A percentile compares a stretch with the other conserved stretches of the same genome.
phyloP scores from a whole-genome alignment of 2,888 invertebrate species.

The Lordiphosa andalusiaca region DNA sequence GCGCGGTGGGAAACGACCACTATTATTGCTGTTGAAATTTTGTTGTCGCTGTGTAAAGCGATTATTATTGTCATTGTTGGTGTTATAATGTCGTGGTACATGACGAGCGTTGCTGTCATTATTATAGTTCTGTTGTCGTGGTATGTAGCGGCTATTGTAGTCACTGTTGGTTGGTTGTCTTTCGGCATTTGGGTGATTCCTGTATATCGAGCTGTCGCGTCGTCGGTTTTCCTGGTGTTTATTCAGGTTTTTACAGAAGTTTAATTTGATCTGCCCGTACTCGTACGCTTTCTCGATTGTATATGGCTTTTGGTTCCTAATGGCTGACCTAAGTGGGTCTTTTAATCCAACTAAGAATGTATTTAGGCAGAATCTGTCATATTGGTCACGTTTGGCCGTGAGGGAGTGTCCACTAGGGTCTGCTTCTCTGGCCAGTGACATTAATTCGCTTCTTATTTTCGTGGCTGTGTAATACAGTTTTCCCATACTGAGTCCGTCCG shows the following conservation, averaged over 20 bases:
- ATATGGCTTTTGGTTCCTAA: conserved; percentile 14
- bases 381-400: conserved; percentile 6
- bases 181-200: conserved; percentile 6
- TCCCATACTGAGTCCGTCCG: conserved; percentile 9
- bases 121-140: conserved; percentile 15
- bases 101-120: conserved; percentile 21
- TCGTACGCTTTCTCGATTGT: conserved; percentile 13
- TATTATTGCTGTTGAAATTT: too few relatives aligned
- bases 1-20: too few relatives aligned
- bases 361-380: conserved; percentile 14
- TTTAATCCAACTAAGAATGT: conserved; percentile 18
- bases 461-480: conserved; percentile 9
- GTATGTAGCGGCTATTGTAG: conserved; percentile 17
- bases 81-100: conserved; percentile 16
- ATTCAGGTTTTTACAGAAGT: too few relatives aligned
- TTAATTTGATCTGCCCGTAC: conserved; percentile 12
- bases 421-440: conserved; percentile 14
- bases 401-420: conserved; percentile 1
- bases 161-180: conserved; percentile 1
- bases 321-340: conserved; percentile 12
- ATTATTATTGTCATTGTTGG: not conserved
- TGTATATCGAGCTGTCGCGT: conserved; percentile 9
- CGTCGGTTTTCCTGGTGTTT: conserved; percentile 14
- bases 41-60: too few relatives aligned
- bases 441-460: conserved; percentile 10